Evolutionary conservation across 2,797 vertebrate genomes (phyloP), one percentile per base, ranked within the genome.

Genomic region (Darevskia nairensis): DNA sequence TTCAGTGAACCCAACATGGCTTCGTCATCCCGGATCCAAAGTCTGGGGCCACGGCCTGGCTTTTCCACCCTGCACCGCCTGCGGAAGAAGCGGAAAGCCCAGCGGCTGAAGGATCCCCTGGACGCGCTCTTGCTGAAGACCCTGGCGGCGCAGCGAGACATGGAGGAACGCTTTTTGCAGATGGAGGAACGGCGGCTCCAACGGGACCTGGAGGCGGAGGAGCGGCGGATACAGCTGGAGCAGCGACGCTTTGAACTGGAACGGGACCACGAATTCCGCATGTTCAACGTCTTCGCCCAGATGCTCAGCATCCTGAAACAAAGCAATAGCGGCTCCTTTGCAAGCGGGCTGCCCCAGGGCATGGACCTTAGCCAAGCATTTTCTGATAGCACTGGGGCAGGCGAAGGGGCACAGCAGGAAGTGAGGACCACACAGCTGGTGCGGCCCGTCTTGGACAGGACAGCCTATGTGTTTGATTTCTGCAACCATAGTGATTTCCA

Each of bases 181-280:
- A 88, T 98, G 96, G 97, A 97, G 86, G 97, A 98, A 84, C 95
- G 96, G 0, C 95, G 97, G 0, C 94, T 97, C 81, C 97, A 98
- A 92, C 96, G 97, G 13, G 97, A 98, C 89, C 85, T 96, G 85
- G 96, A 96, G 0, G 96, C 95, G 0, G 98, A 98, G 93, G 97
- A 98, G 92, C 96, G 97, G 1, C 95, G 98, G 79, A 96, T 98
- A 87, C 97, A 97, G 13, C 93, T 97, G 92, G 98, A 99, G 92
- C 98, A 94, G 88, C 96, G 95, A 23, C 96, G 98, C 71, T 96
- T 97, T 0, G 97, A 97, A 68, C 96, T 97, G 94, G 97, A 98
- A 88, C 96, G 97, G 9, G 97, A 98, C 66, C 97, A 98, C 0
- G 98, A 98, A 94, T 96, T 98, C 39, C 97, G 97, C 82, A 97